These are phyloP conservation scores for Nomada goodeniana DNA, from an alignment of 2,888 invertebrate species.

Conservation along the genomic window DNA sequence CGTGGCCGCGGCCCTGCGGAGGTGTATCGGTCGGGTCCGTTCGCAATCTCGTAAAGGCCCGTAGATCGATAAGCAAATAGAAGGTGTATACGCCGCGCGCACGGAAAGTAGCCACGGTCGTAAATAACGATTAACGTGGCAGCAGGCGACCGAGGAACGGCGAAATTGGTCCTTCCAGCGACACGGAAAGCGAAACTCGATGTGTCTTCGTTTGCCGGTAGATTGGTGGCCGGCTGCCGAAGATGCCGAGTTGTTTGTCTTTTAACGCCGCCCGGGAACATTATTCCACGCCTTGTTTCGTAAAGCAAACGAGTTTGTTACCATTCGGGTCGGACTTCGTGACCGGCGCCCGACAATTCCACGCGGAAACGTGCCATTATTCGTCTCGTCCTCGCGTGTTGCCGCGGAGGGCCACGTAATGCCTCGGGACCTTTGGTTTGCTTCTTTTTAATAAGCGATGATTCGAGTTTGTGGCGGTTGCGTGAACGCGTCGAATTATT, in stretches of 20 bases:
- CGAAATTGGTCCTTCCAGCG: conserved; percentile 71
- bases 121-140: conserved; percentile 73
- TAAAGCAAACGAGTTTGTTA: conserved; percentile 18
- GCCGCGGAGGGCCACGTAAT: background rate
- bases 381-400: background rate
- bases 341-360: background rate
- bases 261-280: conserved; percentile 41
- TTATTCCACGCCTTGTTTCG: conserved; percentile 49
- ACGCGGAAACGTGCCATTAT: background rate
- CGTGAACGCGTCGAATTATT: background rate
- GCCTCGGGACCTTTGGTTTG: background rate
- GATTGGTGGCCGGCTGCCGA: conserved; percentile 64
- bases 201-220: conserved; percentile 70
- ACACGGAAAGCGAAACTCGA: conserved; percentile 66
- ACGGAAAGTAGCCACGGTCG: conserved; percentile 50
- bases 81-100: conserved; percentile 31
- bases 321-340: background rate
- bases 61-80: conserved; percentile 70
- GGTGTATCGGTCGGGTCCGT: conserved; percentile 35
- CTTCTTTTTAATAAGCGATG: background rate
- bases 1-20: conserved; percentile 13
- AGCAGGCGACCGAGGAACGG: conserved; percentile 65
- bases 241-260: conserved; percentile 65
- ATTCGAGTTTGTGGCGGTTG: too few species aligned
- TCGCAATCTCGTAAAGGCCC: conserved; percentile 44